These are phyloP conservation scores for Bolborhynchus lineola DNA, from an alignment of 2,113 vertebrate genomes.

Conservation along the genomic window DNA sequence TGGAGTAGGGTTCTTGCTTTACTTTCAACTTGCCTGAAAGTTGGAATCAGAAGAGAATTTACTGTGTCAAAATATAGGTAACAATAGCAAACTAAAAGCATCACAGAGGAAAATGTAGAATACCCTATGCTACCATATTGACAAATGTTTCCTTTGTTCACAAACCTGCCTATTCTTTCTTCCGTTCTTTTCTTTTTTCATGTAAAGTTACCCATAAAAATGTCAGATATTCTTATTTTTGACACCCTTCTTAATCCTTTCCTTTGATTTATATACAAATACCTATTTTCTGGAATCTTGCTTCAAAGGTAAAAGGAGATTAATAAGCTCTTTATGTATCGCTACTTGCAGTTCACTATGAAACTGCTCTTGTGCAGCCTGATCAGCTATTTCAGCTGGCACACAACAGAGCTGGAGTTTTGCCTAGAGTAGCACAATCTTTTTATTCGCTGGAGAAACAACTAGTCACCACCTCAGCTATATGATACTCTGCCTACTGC, in stretches of 20 bases:
- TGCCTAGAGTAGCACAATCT: conserved; percentile 53
- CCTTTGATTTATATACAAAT: background rate
- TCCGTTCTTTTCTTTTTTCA: background rate
- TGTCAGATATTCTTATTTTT: background rate
- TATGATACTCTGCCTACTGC: conserved; percentile 24
- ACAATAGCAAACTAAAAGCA: background rate
- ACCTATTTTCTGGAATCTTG: background rate
- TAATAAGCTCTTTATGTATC: background rate
- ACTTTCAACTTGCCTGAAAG: background rate
- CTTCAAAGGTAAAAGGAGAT: background rate
- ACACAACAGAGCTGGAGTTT: conserved; percentile 40
- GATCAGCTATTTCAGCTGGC: conserved; percentile 47
- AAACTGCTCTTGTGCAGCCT: conserved; percentile 20
- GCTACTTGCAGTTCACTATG: background rate
- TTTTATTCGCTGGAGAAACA: conserved; percentile 1
- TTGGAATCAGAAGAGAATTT: background rate
- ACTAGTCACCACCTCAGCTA: conserved; percentile 25
- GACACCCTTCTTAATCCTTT: background rate
- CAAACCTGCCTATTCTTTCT: accelerated
- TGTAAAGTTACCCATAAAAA: background rate
- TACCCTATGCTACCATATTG: background rate
- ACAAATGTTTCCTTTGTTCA: background rate
- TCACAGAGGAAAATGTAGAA: background rate
- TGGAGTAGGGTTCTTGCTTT: background rate
- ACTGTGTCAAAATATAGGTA: background rate